Evolutionary conservation across 2,888 invertebrate species (phyloP).

Genomic region (Volucella inanis): DNA sequence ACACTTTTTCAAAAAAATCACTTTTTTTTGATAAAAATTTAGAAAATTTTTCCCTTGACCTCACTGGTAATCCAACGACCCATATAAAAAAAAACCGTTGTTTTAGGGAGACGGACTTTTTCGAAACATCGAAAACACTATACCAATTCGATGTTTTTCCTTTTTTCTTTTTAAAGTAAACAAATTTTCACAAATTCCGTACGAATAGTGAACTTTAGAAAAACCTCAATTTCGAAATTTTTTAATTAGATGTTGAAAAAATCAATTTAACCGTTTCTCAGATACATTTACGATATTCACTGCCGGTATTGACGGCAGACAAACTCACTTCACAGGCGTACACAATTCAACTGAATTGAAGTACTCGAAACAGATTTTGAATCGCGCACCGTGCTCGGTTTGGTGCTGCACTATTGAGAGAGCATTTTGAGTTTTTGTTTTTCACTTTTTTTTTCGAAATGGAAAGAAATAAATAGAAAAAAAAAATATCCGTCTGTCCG

Average conservation of each 20-base stretch:
- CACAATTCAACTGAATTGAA: slow-evolving; percentile 70
- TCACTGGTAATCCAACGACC: slow-evolving; percentile 62
- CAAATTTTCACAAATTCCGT: not conserved
- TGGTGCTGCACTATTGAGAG: slow-evolving; percentile 54
- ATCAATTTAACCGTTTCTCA: slow-evolving; percentile 42
- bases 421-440: slow-evolving; percentile 44
- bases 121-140: not conserved
- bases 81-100: slow-evolving; percentile 9
- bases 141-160: not conserved
- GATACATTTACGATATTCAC: slow-evolving; percentile 36
- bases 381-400: slow-evolving; percentile 14
- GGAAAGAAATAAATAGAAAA: slow-evolving; percentile 46
- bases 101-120: not conserved
- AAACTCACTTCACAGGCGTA: slow-evolving; percentile 70
- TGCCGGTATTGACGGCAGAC: slow-evolving; percentile 37
- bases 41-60: slow-evolving; percentile 1
- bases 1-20: slow-evolving; percentile 13
- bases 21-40: slow-evolving; percentile 1
- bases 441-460: slow-evolving; percentile 14
- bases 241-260: slow-evolving; percentile 10
- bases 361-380: slow-evolving; percentile 65
- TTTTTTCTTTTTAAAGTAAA: not conserved
- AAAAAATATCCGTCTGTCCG: slow-evolving; percentile 72
- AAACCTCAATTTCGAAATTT: slow-evolving; percentile 2
- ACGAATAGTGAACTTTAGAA: not conserved